Conservation (phyloP, 2,113 vertebrate genomes). For the Hyperoodon ampullatus region DNA sequence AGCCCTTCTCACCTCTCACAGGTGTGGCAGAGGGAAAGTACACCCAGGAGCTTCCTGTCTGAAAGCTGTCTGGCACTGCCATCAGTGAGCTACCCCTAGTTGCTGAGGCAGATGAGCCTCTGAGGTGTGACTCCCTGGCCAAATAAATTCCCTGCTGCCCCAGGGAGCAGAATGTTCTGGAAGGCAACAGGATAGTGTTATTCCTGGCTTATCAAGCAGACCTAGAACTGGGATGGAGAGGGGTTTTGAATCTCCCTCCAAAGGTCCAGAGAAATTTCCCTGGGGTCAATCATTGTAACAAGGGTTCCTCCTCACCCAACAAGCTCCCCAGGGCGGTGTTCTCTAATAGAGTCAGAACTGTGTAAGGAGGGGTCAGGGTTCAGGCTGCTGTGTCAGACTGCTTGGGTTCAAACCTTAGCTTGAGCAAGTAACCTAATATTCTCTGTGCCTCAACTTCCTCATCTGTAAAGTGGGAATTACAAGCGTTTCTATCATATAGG, state of each 20-base stretch:
- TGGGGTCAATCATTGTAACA: background rate
- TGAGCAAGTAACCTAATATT: background rate
- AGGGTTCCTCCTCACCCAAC: background rate
- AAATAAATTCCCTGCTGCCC: background rate
- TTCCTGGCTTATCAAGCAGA: background rate
- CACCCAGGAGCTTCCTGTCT: background rate
- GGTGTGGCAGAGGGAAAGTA: background rate
- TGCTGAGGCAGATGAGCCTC: background rate
- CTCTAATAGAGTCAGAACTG: background rate
- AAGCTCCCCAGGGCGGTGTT: too few relatives aligned
- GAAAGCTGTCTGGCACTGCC: background rate
- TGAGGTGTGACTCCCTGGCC: background rate
- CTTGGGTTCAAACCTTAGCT: background rate
- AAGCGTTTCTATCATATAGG: background rate
- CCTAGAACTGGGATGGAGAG: background rate
- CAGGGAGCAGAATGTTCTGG: background rate
- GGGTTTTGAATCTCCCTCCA: background rate
- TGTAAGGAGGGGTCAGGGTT: background rate
- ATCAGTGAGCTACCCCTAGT: rapidly evolving
- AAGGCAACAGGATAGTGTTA: background rate
- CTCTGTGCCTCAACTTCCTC: background rate
- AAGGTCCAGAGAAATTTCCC: background rate
- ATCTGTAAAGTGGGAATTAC: background rate
- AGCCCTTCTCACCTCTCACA: background rate
- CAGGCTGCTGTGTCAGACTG: background rate